Conservation (phyloP, 2,797 vertebrate species). For the Rhabdophis nuchalis region DNA sequence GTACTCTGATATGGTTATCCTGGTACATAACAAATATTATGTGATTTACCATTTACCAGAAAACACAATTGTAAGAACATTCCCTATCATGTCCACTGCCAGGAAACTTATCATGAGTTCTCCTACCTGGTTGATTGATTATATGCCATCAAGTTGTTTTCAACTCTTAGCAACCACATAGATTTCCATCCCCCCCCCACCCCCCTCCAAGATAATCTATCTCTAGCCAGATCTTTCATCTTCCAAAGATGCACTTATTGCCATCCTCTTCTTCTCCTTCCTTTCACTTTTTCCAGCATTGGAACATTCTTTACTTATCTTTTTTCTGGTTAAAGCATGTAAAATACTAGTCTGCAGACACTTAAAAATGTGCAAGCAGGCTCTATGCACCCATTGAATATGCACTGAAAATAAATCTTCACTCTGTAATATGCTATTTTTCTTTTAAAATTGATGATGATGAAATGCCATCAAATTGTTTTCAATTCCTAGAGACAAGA, state of each 20-base stretch:
- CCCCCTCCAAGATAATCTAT: neutral
- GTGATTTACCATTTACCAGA: neutral
- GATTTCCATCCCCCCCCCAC: accelerated
- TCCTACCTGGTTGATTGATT: neutral
- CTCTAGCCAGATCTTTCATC: neutral
- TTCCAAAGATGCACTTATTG: neutral
- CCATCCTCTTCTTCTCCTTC: neutral
- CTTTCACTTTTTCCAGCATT: neutral
- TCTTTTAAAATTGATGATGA: neutral
- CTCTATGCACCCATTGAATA: neutral
- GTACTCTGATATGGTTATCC: neutral
- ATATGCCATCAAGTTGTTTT: neutral
- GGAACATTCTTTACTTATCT: neutral
- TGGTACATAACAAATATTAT: neutral
- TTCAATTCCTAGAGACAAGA: neutral
- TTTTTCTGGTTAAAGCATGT: neutral
- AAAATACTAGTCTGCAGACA: neutral
- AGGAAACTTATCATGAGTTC: neutral
- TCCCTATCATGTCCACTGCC: neutral
- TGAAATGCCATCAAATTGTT: neutral
- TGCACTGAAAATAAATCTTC: neutral
- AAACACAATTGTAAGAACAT: neutral
- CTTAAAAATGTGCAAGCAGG: neutral
- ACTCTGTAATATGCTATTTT: neutral
- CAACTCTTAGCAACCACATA: neutral